Conservation (phyloP, 2,797 vertebrate genomes). For the Lerista edwardsae region DNA sequence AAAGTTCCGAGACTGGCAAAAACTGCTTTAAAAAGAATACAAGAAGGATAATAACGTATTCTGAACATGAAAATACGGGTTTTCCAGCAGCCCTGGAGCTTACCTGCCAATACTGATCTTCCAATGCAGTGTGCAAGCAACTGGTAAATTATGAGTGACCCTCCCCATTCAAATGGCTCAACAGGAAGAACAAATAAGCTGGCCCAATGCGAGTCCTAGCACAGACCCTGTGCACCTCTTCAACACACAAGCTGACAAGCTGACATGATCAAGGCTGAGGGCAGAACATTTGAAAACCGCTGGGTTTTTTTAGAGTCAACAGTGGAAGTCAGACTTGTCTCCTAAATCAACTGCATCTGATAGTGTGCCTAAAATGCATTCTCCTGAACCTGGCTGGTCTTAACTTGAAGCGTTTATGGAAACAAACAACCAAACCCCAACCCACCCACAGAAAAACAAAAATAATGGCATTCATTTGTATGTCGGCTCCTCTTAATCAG, state of each 20-base stretch:
- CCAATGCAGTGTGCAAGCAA: background rate
- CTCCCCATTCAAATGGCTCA: background rate
- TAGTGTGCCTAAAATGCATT: background rate
- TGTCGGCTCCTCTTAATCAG: constrained; percentile 26
- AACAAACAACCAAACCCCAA: background rate
- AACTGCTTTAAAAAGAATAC: too few species aligned
- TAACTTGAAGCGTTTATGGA: constrained; percentile 37
- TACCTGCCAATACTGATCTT: background rate
- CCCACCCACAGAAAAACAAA: constrained; percentile 46
- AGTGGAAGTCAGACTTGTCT: background rate
- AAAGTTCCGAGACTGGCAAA: too few species aligned
- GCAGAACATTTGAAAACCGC: background rate
- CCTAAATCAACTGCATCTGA: background rate
- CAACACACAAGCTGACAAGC: background rate
- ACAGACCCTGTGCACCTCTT: too few species aligned
- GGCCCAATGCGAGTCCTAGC: background rate
- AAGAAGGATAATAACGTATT: too few species aligned
- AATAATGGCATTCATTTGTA: constrained; percentile 6
- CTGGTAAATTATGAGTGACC: background rate
- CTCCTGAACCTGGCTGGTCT: background rate
- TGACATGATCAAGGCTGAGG: too few species aligned
- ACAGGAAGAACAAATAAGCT: background rate
- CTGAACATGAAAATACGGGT: too few species aligned
- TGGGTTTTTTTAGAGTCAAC: background rate
- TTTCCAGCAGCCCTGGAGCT: too few species aligned